Percentiles rank a stretch among this genome's conserved stretches.
Conservation (phyloP, 2,113 vertebrate genomes). For the Emydocephalus ijimae region DNA sequence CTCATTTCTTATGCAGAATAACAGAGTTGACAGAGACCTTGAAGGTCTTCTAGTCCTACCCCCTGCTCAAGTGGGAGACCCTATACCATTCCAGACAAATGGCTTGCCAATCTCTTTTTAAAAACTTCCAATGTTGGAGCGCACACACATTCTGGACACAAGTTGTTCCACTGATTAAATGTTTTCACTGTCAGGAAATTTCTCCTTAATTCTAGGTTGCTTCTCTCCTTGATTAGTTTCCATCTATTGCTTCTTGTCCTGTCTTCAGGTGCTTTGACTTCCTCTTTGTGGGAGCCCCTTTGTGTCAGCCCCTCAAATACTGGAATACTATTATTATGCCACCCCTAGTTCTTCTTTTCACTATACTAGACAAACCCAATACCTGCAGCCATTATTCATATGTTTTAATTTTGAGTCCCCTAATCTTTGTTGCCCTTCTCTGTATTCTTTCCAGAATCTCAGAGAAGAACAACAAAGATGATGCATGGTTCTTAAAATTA, state of each 20-base stretch:
- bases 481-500: not conserved
- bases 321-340: not conserved
- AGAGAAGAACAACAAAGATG: not conserved
- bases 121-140: not conserved
- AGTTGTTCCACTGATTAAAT: not conserved
- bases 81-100: not conserved
- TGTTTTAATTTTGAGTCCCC: not conserved
- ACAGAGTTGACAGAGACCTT: not conserved
- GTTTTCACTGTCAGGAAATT: not conserved
- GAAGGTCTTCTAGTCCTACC: not conserved
- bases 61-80: not conserved
- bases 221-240: not conserved
- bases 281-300: not conserved
- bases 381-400: not conserved
- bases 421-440: not conserved
- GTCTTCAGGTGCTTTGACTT: not conserved
- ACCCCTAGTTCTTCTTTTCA: not conserved
- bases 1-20: not conserved
- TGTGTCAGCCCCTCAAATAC: not conserved
- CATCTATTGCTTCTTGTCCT: not conserved
- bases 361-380: not conserved
- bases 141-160: not conserved
- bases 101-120: not conserved
- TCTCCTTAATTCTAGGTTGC: not conserved
- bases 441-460: not conserved